Evolutionary conservation across 1,140 invertebrate genomes (phyloP).

Genomic region (Phocides pigmalion): DNA sequence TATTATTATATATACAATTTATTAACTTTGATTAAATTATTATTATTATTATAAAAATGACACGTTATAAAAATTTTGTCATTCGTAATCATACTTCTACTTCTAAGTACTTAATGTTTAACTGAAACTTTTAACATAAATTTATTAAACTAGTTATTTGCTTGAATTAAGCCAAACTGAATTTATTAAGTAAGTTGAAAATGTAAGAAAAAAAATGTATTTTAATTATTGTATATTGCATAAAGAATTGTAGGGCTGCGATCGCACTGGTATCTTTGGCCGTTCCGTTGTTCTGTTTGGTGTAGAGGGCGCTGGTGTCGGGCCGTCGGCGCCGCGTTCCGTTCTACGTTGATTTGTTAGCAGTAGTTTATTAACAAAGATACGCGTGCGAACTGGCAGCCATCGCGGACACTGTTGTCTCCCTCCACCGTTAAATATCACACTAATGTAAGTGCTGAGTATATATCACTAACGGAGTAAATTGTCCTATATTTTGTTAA

Average conservation of each 20-base stretch:
- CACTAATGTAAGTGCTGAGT: conserved; percentile 68
- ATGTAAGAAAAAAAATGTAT: conserved; percentile 82
- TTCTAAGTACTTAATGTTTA: conserved; percentile 82
- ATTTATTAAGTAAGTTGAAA: conserved; percentile 84
- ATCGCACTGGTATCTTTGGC: conserved; percentile 50
- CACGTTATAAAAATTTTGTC: conserved; percentile 83
- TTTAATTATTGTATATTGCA: conserved; percentile 82
- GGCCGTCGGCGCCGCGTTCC: conserved; percentile 36
- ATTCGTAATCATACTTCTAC: conserved; percentile 83
- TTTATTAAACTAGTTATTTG: conserved; percentile 84
- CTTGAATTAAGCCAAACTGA: conserved; percentile 83
- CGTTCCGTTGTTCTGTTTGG: conserved; percentile 49
- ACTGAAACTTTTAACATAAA: conserved; percentile 82
- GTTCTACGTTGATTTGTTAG: conserved; percentile 38
- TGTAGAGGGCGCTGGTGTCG: conserved; percentile 40
- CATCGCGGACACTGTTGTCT: conserved; percentile 73
- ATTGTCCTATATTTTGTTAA: conserved; percentile 83
- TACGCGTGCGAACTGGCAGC: conserved; percentile 37
- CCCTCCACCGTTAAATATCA: conserved; percentile 65
- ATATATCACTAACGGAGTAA: conserved; percentile 76
- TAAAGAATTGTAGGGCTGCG: conserved; percentile 55
- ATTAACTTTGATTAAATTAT: conserved; percentile 84
- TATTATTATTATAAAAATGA: conserved; percentile 82
- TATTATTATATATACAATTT: conserved; percentile 84
- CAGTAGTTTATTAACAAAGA: conserved; percentile 47